Base-by-base conservation (phyloP, 1,140 invertebrate species). In the Mercenaria mercenaria region DNA sequence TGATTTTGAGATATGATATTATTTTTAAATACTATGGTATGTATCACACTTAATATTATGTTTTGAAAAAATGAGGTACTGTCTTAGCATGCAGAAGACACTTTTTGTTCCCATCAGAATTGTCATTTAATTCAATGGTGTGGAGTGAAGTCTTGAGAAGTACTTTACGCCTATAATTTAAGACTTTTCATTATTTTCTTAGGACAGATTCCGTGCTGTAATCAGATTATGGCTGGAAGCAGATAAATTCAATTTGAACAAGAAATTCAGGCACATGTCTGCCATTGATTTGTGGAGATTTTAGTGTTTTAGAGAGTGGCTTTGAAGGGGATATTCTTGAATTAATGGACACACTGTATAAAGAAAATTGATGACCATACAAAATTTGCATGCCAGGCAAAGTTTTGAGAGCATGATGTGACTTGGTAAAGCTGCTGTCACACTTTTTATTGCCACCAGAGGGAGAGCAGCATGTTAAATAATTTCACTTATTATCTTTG, bases 191-290 rank as follows among this genome's bases (percentile, higher is more conserved):
- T 72, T 72, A 72, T 72, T 72, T 72, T 72, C 67, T 39, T 23
- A 26, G 23, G 67, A 72, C 67, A 72, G 37, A 39, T 72, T 72
- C n/a, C 29, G 32, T 39, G 67, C 32, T 72, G 6, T 72, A 72
- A 72, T 32, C 67, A 72, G 67, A 72, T 79, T 79, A 52, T 52
- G 34, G 43, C 76, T 50, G 15, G 43, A 37, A 26, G 76, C 76
- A 23, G 47, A 79, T 79, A 79, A 79, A 79, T 79, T 79, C 76
- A 79, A 56, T 79, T 79, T 79, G 8, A 79, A 37, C 26, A 79
- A 34, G 43, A 50, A 50, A 59, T 79, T 56, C 47, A 37, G 76
- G 50, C 43, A 50, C 76, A 79, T 79, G 76, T 79, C 50, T 79
- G 8, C n/a, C 76, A 79, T 79, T 79, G 76, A 79, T 79, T 79